A percentile compares a stretch with the other conserved stretches of the same genome.
These are phyloP conservation scores for Silurus aristotelis DNA, from an alignment of 2,797 vertebrate species.

Conservation along the genomic window DNA sequence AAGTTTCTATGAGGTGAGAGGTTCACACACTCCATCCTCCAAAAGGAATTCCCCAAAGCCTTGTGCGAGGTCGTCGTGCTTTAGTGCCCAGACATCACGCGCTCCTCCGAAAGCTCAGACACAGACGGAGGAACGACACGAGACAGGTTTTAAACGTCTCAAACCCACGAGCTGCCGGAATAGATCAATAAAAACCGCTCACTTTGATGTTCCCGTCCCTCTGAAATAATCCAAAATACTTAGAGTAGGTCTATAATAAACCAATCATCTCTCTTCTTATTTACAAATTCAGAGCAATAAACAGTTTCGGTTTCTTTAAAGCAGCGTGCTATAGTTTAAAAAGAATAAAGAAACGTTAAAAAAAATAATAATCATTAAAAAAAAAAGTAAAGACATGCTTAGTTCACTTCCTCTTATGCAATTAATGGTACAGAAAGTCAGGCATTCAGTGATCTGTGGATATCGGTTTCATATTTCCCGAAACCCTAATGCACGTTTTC, in stretches of 20 bases:
- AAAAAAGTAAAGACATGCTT: conserved; percentile 64
- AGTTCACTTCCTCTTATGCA: conserved; percentile 68
- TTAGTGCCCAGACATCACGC: conserved; percentile 37
- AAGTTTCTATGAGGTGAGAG: conserved; percentile 35
- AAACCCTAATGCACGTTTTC: conserved; percentile 86
- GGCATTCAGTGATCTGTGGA: conserved; percentile 71
- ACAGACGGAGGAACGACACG: conserved; percentile 7
- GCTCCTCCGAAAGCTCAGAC: conserved; percentile 20
- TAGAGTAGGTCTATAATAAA: conserved; percentile 55
- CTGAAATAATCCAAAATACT: conserved; percentile 42
- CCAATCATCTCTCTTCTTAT: conserved; percentile 59
- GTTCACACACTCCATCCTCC: conserved; percentile 41
- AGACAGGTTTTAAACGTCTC: conserved; percentile 18
- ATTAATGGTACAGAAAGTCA: conserved; percentile 66
- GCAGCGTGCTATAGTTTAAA: conserved; percentile 59
- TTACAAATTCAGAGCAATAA: conserved; percentile 68
- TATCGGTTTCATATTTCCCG: conserved; percentile 86
- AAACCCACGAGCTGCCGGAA: neutral
- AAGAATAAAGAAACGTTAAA: conserved; percentile 65
- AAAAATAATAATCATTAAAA: neutral
- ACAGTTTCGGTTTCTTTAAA: conserved; percentile 66
- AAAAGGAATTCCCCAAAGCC: conserved; percentile 30
- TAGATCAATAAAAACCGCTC: conserved; percentile 14
- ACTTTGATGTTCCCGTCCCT: conserved; percentile 42
- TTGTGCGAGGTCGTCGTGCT: conserved; percentile 24